Evolutionary conservation across 2,797 vertebrate genomes (phyloP), one percentile per base, ranked within the genome.

Genomic region (Pagetopsis macropterus): DNA sequence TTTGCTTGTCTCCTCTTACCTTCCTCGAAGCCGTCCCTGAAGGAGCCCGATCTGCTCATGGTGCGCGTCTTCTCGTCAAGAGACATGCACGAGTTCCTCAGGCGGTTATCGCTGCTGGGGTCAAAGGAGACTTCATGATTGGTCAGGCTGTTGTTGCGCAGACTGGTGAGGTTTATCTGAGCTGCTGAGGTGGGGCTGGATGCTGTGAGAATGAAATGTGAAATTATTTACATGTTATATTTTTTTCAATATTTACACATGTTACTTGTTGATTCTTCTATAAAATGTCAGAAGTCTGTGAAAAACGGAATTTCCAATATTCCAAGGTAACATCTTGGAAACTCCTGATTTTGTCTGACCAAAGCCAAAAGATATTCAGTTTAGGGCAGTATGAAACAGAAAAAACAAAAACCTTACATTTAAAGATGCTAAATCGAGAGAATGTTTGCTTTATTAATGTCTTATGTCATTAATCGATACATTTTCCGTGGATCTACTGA

Each of bases 21-120:
- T 96, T 99, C 98, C 84, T 99, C 98, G 23, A 99, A 98, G 68
- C 98, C 98, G 14, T 99, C 98, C 0, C 97, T 94, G 93, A 99
- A 99, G 5, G 98, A 99, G 33, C 97, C 98, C 0, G 98, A 99
- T 3, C 97, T 95, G 88, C 98, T 99, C 97, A 99, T 98, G 54
- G 97, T 96, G 66, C 97, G 93, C 9, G 94, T 98, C 87, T 98
- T 99, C 81, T 99, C 98, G 0, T 99, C 98, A 73, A 99, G 90
- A 0, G 98, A 99, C 97, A 99, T 95, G 66, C 97, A 99, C 78
- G 98, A 99, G 89, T 98, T 99, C 40, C 98, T 95, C 91, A 98
- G 95, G 31, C 97, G 95, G 31, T 94, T 90, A 68, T 99, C 98
- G 0, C 93, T 72, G 46, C 95, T 96, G 0, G 95, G 95, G 72